Evolutionary conservation across 2,113 vertebrate species (phyloP), one percentile per base, ranked within the genome.

Genomic region (Hirundichthys speculiger): DNA sequence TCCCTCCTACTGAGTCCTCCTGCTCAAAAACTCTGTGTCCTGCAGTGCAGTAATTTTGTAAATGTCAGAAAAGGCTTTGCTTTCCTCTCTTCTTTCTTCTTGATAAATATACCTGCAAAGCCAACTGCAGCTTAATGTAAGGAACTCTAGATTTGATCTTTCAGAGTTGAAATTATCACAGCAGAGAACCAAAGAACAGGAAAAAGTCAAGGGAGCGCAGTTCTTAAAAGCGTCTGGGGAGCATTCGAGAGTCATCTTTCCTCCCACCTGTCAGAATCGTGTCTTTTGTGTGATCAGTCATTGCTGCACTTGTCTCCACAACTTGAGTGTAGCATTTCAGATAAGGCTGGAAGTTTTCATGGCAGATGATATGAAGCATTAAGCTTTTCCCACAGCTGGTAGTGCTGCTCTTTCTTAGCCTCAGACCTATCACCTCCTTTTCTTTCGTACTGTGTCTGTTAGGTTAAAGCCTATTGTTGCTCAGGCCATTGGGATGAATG

Each of bases 401-500:
- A 62, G 49, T 51, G 60, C 21, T 30, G 46, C 19, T 52, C 27
- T 56, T 52, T 47, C 30, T 54, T 30, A 22, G 45, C 16, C 52
- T 46, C 0, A 4, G 34, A 70, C 42, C 2, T 1, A 19, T 12
- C 1, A 43, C 47, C 14, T 53, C 18, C 24, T 14, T 30, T 50
- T 38, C 34, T 38, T 25, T 63, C 68, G 8, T 34, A 43, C 66
- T 48, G 48, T 19, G 53, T 73, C 64, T 68, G n/a, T 54, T 64
- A 68, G 51, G 53, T 69, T 61, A 73, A 78, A 69, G 60, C 43
- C 84, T 76, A 75, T 88, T 87, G 89, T 88, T 85, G 65, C 64
- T 74, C 49, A 25, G 78, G 74, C 73, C 78, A 63, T 18, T 34
- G 42, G 51, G 75, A 77, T 85, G 74, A 77, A 75, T 87, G 82